A percentile compares a stretch with the other conserved stretches of the same genome.
These are phyloP conservation scores for Herminia tarsipennalis DNA, from an alignment of 2,888 invertebrate genomes.

Conservation along the genomic window DNA sequence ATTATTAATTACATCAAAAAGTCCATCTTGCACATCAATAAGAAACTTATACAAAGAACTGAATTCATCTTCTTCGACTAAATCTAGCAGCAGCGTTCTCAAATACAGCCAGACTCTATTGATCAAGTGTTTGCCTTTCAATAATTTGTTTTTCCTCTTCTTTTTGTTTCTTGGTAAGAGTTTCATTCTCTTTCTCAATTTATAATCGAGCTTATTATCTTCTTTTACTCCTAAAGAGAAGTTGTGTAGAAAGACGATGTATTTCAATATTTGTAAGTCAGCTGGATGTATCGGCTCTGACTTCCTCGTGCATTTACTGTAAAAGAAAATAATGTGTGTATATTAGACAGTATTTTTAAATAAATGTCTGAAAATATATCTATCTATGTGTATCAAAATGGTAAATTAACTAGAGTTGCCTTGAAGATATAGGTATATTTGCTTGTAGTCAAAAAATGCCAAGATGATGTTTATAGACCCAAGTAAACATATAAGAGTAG, in stretches of 20 bases:
- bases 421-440: too few relatives aligned
- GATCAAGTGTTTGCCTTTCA: slow-evolving; percentile 34
- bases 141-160: slow-evolving; percentile 14
- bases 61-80: slow-evolving; percentile 13
- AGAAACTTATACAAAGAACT: slow-evolving; percentile 45
- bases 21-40: slow-evolving; percentile 38
- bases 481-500: background rate
- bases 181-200: slow-evolving; percentile 10
- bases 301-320: background rate
- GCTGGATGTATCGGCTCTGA: slow-evolving; percentile 46
- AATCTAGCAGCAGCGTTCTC: slow-evolving; percentile 7
- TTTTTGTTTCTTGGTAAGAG: slow-evolving; percentile 37
- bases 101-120: slow-evolving; percentile 42
- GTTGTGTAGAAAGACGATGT: slow-evolving; percentile 50
- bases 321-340: background rate
- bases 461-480: too few relatives aligned
- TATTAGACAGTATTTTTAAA: too few relatives aligned
- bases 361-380: too few relatives aligned
- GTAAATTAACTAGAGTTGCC: too few relatives aligned
- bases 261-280: slow-evolving; percentile 63
- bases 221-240: slow-evolving; percentile 25
- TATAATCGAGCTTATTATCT: background rate
- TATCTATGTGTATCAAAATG: too few relatives aligned
- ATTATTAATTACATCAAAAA: slow-evolving; percentile 67
- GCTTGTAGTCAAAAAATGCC: too few relatives aligned